phyloP scores from a whole-genome alignment of 2,797 vertebrate species.

The Geotrypetes seraphini region DNA sequence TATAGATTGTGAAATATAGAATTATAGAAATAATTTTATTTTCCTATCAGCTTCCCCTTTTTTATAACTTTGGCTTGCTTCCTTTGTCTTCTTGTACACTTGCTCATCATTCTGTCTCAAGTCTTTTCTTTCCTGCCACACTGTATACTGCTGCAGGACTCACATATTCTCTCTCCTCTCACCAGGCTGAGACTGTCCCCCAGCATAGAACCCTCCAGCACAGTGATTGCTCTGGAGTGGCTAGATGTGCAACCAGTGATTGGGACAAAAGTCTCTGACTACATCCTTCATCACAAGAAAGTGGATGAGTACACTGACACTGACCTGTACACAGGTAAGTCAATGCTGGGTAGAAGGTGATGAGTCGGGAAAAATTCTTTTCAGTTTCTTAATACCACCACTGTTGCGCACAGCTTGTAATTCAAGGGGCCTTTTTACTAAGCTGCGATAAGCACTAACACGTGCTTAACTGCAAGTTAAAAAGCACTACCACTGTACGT shows the following conservation, averaged over 20 bases:
- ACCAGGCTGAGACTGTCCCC: slow-evolving; percentile 80
- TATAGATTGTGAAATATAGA: too few species aligned
- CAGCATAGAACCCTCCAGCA: slow-evolving; percentile 86
- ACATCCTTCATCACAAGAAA: slow-evolving; percentile 91
- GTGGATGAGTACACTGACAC: slow-evolving; percentile 90
- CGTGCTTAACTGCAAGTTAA: too few species aligned
- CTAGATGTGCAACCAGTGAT: slow-evolving; percentile 86
- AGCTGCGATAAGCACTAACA: too few species aligned
- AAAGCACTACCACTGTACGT: too few species aligned
- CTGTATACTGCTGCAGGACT: too few species aligned
- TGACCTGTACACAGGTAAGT: slow-evolving; percentile 89
- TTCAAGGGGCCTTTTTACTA: too few species aligned
- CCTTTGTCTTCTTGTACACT: neutral
- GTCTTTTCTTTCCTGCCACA: neutral
- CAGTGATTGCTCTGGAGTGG: slow-evolving; percentile 91
- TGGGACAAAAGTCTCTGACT: slow-evolving; percentile 89
- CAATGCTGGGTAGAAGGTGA: accelerated
- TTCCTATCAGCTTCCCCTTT: too few species aligned
- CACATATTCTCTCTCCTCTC: slow-evolving; percentile 1
- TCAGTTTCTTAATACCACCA: too few species aligned
- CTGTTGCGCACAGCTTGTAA: too few species aligned
- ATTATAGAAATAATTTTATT: too few species aligned
- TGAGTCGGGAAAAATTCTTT: too few species aligned
- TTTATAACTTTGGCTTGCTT: too few species aligned
- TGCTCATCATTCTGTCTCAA: neutral